Conservation (phyloP, 2,113 vertebrate species). For the Tragelaphus imberbis region DNA sequence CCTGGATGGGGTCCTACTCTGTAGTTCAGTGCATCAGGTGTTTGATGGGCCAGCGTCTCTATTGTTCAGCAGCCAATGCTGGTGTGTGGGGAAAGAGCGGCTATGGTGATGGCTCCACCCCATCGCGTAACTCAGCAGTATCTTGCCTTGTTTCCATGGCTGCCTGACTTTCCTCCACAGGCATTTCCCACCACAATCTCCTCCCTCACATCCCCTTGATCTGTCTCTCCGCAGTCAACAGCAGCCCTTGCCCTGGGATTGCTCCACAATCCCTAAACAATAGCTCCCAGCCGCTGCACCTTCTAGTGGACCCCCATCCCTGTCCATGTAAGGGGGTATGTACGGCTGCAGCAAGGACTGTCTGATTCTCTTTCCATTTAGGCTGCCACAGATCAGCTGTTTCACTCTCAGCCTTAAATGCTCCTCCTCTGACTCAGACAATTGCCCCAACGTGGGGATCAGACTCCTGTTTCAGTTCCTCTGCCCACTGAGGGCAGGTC, state of each 20-base stretch:
- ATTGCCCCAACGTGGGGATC: background rate
- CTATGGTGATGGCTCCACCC: background rate
- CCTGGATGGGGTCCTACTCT: background rate
- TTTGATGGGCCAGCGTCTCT: background rate
- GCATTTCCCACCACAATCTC: background rate
- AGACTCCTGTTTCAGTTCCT: background rate
- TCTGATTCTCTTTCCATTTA: background rate
- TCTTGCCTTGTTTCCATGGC: background rate
- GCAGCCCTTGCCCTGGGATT: background rate
- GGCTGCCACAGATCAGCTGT: background rate
- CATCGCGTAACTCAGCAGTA: fast-evolving
- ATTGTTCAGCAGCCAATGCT: background rate
- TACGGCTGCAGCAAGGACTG: background rate
- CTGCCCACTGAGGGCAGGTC: fast-evolving
- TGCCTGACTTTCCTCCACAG: background rate
- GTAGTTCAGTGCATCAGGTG: background rate
- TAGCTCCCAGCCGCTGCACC: fast-evolving
- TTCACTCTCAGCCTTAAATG: background rate
- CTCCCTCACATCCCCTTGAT: background rate
- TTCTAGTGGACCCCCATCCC: background rate
- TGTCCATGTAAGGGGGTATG: background rate
- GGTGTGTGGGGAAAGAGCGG: fast-evolving
- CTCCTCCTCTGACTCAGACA: background rate
- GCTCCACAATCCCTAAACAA: background rate
- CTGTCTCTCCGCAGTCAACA: background rate